A percentile compares a stretch with the other conserved stretches of the same genome.
phyloP scores from a whole-genome alignment of 2,888 invertebrate genomes.

The Macrosoma leucophasiata region DNA sequence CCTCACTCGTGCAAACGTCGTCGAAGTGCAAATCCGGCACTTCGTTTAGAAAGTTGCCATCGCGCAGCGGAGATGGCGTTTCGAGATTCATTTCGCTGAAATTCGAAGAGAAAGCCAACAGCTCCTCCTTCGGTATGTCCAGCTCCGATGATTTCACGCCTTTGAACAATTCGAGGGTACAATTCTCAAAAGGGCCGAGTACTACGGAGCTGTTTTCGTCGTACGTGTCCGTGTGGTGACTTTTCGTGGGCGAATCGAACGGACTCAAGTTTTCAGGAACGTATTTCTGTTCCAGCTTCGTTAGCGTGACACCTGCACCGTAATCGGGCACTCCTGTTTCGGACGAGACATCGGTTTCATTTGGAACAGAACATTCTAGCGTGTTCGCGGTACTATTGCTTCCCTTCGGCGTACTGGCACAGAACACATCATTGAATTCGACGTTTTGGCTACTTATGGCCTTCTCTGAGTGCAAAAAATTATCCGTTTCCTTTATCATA shows the following conservation, averaged over 20 bases:
- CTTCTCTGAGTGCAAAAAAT: conserved; percentile 53
- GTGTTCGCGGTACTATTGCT: conserved; percentile 45
- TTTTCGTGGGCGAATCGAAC: conserved; percentile 64
- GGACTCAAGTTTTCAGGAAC: conserved; percentile 54
- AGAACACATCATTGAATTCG: conserved; percentile 31
- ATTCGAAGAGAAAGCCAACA: conserved; percentile 72
- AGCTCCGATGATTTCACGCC: conserved; percentile 62
- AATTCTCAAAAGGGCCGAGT: conserved; percentile 75
- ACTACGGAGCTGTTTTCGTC: conserved; percentile 74
- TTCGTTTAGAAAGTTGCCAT: conserved; percentile 64
- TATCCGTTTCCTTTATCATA: conserved; percentile 42
- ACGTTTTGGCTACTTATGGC: conserved; percentile 32
- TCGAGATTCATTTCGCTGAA: conserved; percentile 69
- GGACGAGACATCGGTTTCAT: conserved; percentile 31
- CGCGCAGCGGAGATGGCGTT: conserved; percentile 64
- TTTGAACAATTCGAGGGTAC: conserved; percentile 67
- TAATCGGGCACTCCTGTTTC: conserved; percentile 42
- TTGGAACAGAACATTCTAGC: conserved; percentile 32
- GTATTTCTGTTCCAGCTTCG: conserved; percentile 48
- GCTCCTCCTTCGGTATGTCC: conserved; percentile 60
- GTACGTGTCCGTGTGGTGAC: conserved; percentile 62
- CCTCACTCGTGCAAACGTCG: conserved; percentile 44
- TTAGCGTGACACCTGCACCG: conserved; percentile 35
- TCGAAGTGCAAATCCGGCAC: conserved; percentile 60
- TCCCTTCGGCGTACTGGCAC: conserved; percentile 55